A percentile compares a stretch with the other conserved stretches of the same genome.
phyloP scores from a whole-genome alignment of 2,797 vertebrate species.

The Lagocephalus sceleratus region DNA sequence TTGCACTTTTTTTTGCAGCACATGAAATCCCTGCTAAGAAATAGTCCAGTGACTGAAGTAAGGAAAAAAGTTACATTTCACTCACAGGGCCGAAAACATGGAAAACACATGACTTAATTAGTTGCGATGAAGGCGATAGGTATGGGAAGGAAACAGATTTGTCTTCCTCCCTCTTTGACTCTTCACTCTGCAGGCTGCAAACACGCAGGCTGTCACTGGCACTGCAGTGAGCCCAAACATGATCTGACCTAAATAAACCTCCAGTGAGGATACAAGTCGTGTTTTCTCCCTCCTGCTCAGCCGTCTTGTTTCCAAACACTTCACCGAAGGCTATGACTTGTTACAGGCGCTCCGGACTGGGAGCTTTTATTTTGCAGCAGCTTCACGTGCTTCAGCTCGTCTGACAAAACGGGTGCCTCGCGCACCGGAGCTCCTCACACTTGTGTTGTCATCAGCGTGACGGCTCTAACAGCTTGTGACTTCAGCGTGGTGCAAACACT shows the following conservation, averaged over 20 bases:
- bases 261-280: constrained; percentile 34
- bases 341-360: background rate
- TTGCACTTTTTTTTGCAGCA: too few species aligned
- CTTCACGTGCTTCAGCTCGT: constrained; percentile 14
- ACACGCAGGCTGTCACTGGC: constrained; percentile 59
- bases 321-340: constrained; percentile 30
- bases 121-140: constrained; percentile 15
- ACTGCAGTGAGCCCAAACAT: constrained; percentile 63
- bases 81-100: background rate
- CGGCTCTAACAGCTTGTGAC: too few species aligned
- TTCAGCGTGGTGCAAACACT: too few species aligned
- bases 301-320: constrained; percentile 48
- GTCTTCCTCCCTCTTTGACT: constrained; percentile 31
- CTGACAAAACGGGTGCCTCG: too few species aligned
- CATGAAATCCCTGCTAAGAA: too few species aligned
- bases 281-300: constrained; percentile 25
- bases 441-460: too few species aligned
- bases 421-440: background rate
- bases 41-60: too few species aligned
- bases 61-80: too few species aligned
- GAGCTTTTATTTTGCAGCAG: constrained; percentile 4
- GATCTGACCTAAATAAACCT: constrained; percentile 75
- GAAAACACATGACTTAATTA: constrained; percentile 12
- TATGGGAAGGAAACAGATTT: constrained; percentile 20
- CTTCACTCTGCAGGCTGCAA: constrained; percentile 45